phyloP scores from a whole-genome alignment of 2,888 invertebrate genomes.

The Eutolmus rufibarbis region DNA sequence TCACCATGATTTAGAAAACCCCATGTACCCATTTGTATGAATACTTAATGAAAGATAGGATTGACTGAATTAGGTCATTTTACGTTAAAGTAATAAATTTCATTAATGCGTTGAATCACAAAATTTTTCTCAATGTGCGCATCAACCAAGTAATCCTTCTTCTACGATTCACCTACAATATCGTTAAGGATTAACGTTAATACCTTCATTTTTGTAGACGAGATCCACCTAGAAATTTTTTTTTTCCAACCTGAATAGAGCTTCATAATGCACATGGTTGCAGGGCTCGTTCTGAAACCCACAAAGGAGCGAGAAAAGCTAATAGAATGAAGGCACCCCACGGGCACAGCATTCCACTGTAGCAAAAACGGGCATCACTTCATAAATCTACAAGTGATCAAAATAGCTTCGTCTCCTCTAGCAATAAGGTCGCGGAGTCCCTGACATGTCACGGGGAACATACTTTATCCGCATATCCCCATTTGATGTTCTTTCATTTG shows the following conservation, averaged over 20 bases:
- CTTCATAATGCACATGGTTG: background rate
- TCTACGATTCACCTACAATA: background rate
- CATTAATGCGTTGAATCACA: too few relatives aligned
- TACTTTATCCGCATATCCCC: conserved; percentile 25
- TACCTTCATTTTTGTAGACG: background rate
- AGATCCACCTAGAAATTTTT: background rate
- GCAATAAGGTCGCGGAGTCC: background rate
- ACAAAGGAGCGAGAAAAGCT: background rate
- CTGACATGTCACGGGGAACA: conserved; percentile 22
- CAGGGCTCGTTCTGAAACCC: background rate
- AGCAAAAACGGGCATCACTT: conserved; percentile 10
- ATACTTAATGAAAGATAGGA: too few relatives aligned
- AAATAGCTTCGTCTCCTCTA: conserved; percentile 3
- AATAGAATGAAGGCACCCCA: background rate
- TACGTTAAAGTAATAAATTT: background rate
- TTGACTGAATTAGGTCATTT: too few relatives aligned
- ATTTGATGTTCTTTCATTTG: conserved; percentile 30
- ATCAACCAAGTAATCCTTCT: background rate
- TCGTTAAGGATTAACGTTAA: background rate
- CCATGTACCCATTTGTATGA: too few relatives aligned
- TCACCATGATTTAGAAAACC: too few relatives aligned
- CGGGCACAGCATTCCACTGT: background rate
- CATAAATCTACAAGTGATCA: conserved; percentile 29
- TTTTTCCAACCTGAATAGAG: background rate
- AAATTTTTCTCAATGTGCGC: too few relatives aligned